Percentiles rank a stretch among this genome's conserved stretches.
phyloP scores from a whole-genome alignment of 2,113 vertebrate genomes.

The Psammodynastes pulverulentus region DNA sequence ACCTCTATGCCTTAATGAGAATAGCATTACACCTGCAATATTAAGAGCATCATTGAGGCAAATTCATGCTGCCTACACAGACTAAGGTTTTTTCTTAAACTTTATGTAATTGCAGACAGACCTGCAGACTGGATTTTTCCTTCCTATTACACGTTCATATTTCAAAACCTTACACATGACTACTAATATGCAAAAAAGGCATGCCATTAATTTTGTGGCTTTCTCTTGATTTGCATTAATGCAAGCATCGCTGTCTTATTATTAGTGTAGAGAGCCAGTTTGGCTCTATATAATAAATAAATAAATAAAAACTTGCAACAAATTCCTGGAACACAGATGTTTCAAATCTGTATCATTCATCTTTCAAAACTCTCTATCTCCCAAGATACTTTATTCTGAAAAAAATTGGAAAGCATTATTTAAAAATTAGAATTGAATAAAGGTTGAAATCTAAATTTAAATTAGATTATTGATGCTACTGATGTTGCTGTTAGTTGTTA shows the following conservation, averaged over 20 bases:
- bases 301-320: neutral
- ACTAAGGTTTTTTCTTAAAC: neutral
- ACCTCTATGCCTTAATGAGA: neutral
- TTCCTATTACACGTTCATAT: neutral
- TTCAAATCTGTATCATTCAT: neutral
- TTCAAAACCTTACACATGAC: neutral
- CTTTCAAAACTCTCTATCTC: neutral
- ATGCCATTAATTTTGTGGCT: neutral
- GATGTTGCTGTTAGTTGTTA: neutral
- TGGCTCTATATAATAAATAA: too few species aligned
- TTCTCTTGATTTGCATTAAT: neutral
- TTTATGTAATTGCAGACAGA: neutral
- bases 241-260: neutral
- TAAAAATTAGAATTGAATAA: neutral
- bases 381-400: neutral
- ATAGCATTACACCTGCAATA: neutral
- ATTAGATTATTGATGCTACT: neutral
- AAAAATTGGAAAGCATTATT: neutral
- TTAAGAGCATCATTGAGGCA: neutral
- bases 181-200: neutral
- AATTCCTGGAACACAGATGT: neutral
- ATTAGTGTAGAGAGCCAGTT: neutral
- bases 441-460: neutral
- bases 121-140: too few species aligned
- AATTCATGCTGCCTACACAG: neutral